Base-by-base conservation (phyloP, 2,797 vertebrate species). In the Brachyrhaphis roseni region DNA sequence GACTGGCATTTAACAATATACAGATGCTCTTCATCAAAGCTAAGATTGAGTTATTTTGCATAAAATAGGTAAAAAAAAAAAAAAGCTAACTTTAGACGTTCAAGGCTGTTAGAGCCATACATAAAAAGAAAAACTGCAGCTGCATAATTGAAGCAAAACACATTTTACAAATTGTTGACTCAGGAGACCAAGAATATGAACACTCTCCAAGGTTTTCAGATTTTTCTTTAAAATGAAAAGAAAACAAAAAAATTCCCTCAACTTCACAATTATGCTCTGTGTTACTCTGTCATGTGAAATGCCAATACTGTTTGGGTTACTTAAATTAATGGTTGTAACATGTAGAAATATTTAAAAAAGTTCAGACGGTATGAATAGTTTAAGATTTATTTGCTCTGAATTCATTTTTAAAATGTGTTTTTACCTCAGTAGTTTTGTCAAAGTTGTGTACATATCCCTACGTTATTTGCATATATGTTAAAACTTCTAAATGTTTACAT, bases 401-500 rank as follows among this genome's bases (percentile, higher is more conserved):
- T 62, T 62, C 31, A 13, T 62, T 62, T 31, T 62, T 7, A 6
- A 31, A 62, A 16, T 31, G 13, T 59, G 57, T 16, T 55, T 55
- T 55, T n/a, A n/a, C 23, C 51, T 55, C 51, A 11, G 11, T 55
- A n/a, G 26, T 55, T 55, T 51, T 23, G 20, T 51, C 49, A 51
- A 51, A 51, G 20, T 51, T 51, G 49, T 51, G 7, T 34, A 36
- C 59, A 36, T 62, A 20, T 36, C 7, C 4, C 31, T 20, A 64
- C 15, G 2, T 64, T 36, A 7, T 20, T 36, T 23, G 31, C 16
- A 62, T 18, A 64, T 36, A 64, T 64, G 36, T 26, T 41, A 7
- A 59, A 75, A 68, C 62, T 45, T 46, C 23, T 12, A 75, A 57
- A 78, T 70, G 23, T 57, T 47, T 49, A 20, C 10, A 28, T 68